Evolutionary conservation across 2,797 vertebrate species (phyloP), one percentile per base, ranked within the genome.

Genomic region (Acestrorhynchus altus): DNA sequence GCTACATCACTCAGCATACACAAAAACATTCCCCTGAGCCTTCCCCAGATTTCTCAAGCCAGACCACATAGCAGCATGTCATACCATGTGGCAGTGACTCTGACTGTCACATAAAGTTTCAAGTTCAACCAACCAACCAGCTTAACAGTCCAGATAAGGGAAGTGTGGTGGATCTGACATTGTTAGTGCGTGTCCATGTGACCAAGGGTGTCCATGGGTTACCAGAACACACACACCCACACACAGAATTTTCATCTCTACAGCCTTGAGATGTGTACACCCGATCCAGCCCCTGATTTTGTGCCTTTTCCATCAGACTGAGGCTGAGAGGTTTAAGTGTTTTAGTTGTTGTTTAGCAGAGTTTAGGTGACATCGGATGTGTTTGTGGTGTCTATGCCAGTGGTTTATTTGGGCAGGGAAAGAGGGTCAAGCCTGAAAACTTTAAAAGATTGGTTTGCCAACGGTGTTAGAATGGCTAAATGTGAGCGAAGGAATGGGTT

Each of bases 21-120:
- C 47, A 12, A 15, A 68, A 74, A 78, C 79, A 81, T 81, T 81
- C 82, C 76, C 40, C 15, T 60, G 49, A 60, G 64, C 46, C 67
- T 35, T 59, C 15, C 39, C 52, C 20, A 18, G 26, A 56, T 57
- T 72, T 72, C 67, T 20, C 59, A 35, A 52, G n/a, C 46, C 20
- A 20, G 49, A 56, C 8, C 20, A 52, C 31, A 8, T 6, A 24
- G 44, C 13, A 6, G 31, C 6, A 6, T 35, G 31, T 35, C 31
- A 35, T 6, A 35, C 31, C 31, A 11, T 24, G 39, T 60, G 56
- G 56, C 26, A 31, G 8, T 60, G 28, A 35, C 57, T 2, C 31
- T 61, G 10, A 1, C 0, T 54, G 4, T n/a, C 49, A 2, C n/a
- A 15, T 28, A 4, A 57, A 15, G 56, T 28, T 57, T 56, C 49